These are phyloP conservation scores for Zoanthus sociatus DNA, from an alignment of 92 coral and sea anemone genomes.

Conservation along the genomic window DNA sequence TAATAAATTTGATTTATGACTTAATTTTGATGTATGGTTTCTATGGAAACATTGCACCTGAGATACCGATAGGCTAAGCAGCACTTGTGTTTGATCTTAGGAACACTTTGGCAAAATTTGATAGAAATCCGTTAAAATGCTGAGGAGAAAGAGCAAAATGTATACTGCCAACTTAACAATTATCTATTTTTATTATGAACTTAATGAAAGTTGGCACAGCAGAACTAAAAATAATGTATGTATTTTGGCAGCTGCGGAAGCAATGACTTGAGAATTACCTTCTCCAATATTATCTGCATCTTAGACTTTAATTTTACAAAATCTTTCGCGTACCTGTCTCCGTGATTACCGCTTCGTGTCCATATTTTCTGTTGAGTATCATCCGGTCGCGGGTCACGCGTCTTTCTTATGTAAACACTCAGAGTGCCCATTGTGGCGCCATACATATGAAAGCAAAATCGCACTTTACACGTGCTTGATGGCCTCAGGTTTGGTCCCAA, in stretches of 20 bases:
- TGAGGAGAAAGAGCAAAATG: background rate
- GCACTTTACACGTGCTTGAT: conserved; percentile 68
- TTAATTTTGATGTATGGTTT: conserved; percentile 6
- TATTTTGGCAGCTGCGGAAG: too few species aligned
- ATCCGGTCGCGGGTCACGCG: conserved; percentile 74
- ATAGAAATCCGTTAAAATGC: background rate
- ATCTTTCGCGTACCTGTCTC: conserved; percentile 31
- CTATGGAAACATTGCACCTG: background rate
- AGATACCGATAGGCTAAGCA: background rate
- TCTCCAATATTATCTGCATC: too few species aligned
- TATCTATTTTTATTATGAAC: too few species aligned
- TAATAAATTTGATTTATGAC: conserved; percentile 10
- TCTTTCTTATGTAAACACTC: conserved; percentile 72
- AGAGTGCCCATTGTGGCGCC: conserved; percentile 82
- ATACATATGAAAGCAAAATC: conserved; percentile 83
- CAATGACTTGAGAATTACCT: too few species aligned
- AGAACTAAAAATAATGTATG: too few species aligned
- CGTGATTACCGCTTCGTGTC: conserved; percentile 64
- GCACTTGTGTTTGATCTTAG: background rate
- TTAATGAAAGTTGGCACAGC: too few species aligned
- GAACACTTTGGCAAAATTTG: conserved; percentile 1
- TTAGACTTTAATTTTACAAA: too few species aligned
- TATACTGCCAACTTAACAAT: background rate
- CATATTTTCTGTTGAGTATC: conserved; percentile 66
- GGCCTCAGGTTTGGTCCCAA: conserved; percentile 84